Conservation (phyloP, 1,140 invertebrate species). For the Aphidius gifuensis region DNA sequence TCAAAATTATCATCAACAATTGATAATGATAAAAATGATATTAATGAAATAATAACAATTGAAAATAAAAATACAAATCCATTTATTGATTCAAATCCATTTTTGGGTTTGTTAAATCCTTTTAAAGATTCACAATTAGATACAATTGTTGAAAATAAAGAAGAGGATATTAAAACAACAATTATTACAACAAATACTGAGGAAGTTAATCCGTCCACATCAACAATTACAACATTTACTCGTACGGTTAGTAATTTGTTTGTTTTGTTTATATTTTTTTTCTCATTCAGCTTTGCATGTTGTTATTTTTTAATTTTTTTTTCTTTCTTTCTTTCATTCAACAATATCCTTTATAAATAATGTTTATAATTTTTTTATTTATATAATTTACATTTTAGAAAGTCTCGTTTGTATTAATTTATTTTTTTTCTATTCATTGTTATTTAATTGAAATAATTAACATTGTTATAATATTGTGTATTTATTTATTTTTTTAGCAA, state of each 20-base stretch:
- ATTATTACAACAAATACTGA: conserved; percentile 36
- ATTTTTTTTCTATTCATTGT: background rate
- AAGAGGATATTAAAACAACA: conserved; percentile 10
- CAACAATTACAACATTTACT: conserved; percentile 47
- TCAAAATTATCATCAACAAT: background rate
- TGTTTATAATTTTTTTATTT: too few species aligned
- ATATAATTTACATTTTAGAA: too few species aligned
- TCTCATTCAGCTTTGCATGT: conserved; percentile 9
- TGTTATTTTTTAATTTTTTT: background rate
- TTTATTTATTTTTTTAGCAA: background rate
- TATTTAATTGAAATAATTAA: background rate
- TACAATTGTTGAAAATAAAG: conserved; percentile 30
- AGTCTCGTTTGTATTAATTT: background rate
- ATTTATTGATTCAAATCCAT: conserved; percentile 59
- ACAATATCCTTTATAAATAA: background rate
- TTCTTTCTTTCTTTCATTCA: background rate
- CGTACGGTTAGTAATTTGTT: conserved; percentile 40
- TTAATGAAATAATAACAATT: conserved; percentile 33
- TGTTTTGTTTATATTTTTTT: conserved; percentile 23
- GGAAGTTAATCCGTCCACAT: conserved; percentile 44
- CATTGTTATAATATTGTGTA: too few species aligned
- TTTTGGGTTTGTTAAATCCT: conserved; percentile 50
- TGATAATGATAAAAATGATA: conserved; percentile 20
- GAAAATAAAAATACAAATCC: conserved; percentile 57
- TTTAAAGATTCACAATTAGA: conserved; percentile 35